A percentile compares a stretch with the other conserved stretches of the same genome.
phyloP scores from a whole-genome alignment of 2,113 vertebrate species.

The Strigops habroptila region DNA sequence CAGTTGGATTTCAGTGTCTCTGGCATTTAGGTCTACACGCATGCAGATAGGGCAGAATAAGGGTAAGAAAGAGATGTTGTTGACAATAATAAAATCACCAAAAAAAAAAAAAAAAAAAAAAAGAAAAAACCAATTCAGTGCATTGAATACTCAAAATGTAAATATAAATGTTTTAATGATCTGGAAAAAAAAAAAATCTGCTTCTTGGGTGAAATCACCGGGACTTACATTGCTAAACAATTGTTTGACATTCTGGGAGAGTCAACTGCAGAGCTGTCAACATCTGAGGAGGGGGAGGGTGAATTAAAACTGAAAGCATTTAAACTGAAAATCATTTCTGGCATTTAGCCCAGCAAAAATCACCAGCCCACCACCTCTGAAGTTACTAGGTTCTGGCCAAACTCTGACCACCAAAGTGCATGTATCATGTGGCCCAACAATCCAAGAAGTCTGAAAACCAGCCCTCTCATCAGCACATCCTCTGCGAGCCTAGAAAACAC shows the following conservation, averaged over 20 bases:
- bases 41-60: fast-evolving
- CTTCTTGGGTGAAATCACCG: background rate
- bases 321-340: background rate
- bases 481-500: background rate
- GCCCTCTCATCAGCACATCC: background rate
- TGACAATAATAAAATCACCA: background rate
- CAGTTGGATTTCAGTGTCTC: background rate
- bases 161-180: background rate
- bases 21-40: fast-evolving
- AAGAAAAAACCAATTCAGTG: background rate
- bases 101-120: no score
- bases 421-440: background rate
- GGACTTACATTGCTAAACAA: background rate
- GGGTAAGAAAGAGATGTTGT: background rate
- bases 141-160: background rate
- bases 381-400: background rate
- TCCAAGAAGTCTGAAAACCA: background rate
- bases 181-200: background rate
- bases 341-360: background rate
- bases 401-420: fast-evolving
- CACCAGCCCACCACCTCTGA: background rate
- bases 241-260: background rate
- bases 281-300: fast-evolving
- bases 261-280: background rate
- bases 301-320: background rate